These are phyloP conservation scores for Poeciliopsis infans DNA, from an alignment of 2,797 vertebrate genomes.

Conservation along the genomic window DNA sequence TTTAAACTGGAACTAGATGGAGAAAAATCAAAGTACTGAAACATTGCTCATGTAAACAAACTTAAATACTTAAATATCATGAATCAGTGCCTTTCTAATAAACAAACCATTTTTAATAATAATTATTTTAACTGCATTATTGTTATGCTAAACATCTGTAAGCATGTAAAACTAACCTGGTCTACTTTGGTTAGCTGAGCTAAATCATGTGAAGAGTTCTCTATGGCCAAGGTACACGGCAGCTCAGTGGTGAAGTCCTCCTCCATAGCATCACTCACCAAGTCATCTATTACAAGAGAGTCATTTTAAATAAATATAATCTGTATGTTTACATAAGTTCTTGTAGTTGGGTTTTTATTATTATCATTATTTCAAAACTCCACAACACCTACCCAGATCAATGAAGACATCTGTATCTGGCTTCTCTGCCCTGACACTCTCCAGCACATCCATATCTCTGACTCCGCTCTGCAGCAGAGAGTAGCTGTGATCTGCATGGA, in stretches of 20 bases:
- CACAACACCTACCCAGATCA: slow-evolving; percentile 81
- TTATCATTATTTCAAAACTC: background rate
- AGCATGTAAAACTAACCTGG: slow-evolving; percentile 60
- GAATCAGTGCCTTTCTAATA: background rate
- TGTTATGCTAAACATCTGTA: background rate
- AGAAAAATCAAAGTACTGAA: background rate
- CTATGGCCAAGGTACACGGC: slow-evolving; percentile 80
- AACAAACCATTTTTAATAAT: background rate
- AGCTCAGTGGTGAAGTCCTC: slow-evolving; percentile 69
- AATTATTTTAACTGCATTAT: background rate
- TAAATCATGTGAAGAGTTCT: slow-evolving; percentile 61
- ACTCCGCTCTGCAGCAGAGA: slow-evolving; percentile 69
- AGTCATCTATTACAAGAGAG: slow-evolving; percentile 67
- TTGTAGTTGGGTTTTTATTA: background rate
- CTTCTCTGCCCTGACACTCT: slow-evolving; percentile 78
- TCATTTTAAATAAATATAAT: background rate
- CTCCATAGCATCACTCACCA: slow-evolving; percentile 76
- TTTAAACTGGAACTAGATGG: slow-evolving; percentile 78
- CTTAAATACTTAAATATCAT: background rate
- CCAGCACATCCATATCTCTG: slow-evolving; percentile 67
- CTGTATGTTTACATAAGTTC: background rate
- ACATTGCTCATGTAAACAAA: background rate
- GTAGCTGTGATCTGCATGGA: slow-evolving; percentile 89
- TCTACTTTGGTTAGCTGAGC: slow-evolving; percentile 32
- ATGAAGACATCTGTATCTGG: slow-evolving; percentile 82